Conservation (phyloP, 2,888 invertebrate species). For the Fabriciana adippe region DNA sequence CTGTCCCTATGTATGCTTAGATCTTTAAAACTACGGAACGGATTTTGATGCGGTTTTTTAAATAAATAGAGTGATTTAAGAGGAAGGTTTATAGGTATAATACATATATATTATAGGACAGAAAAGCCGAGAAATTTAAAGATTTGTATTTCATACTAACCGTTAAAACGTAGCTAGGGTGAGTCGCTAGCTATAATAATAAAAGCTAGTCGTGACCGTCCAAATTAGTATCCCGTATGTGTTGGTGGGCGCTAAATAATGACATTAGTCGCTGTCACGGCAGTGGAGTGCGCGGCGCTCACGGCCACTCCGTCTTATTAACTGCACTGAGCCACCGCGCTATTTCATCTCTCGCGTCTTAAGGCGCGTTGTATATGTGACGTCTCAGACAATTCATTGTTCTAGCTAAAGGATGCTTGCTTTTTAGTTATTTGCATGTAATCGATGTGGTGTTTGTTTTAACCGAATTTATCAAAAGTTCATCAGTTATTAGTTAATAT, state of each 20-base stretch:
- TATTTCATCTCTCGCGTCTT: slow-evolving; percentile 34
- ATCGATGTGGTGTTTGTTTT: not conserved
- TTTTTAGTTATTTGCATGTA: not conserved
- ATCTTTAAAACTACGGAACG: no score
- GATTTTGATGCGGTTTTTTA: no score
- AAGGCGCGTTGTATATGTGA: slow-evolving; percentile 20
- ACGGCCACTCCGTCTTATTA: slow-evolving; percentile 53
- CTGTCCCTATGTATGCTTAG: no score
- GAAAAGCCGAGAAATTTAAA: no score
- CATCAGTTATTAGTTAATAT: no score
- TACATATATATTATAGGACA: no score
- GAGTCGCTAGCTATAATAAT: no score
- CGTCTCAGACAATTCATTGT: slow-evolving; percentile 11
- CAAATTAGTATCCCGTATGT: not conserved
- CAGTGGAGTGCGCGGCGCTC: slow-evolving; percentile 44
- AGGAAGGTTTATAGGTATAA: no score
- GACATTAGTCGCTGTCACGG: slow-evolving; percentile 60
- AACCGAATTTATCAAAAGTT: no score
- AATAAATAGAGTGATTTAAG: no score
- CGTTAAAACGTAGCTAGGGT: no score
- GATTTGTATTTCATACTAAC: no score
- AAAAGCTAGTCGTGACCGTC: not conserved
- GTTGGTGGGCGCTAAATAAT: slow-evolving; percentile 54
- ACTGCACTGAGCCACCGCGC: slow-evolving; percentile 44
- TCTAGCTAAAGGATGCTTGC: not conserved